Base-by-base conservation (phyloP, 2,113 vertebrate species). In the Rana temporaria region DNA sequence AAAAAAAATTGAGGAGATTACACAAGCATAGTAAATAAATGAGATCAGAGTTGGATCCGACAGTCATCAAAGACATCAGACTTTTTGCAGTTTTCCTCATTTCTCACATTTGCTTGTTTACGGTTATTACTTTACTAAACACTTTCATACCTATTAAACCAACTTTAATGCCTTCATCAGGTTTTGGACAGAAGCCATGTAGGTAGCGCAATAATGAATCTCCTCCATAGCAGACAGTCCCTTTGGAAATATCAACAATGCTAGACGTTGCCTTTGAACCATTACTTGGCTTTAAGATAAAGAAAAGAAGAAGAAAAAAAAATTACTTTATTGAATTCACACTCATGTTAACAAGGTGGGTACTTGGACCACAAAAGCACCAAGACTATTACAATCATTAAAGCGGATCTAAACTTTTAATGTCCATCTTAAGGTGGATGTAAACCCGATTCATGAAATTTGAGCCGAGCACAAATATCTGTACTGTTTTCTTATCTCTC, bases 61-160 rank as follows among this genome's bases (percentile, higher is more conserved):
- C 67, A 88, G 87, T 92, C 92, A 85, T 88, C 92, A 94, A 15
- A 74, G 64, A 87, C 48, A 38, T 93, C 90, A 88, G 91, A 90
- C 76, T 78, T 20, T 89, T 81, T 86, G 80, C 80, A 78, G 8
- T 88, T 85, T 60, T 92, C 92, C 86, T 93, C 92, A 92, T 77
- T 81, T 90, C 92, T 93, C 26, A 90, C 85, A n/a, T 20, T 16
- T 42, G 48, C 15, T 55, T 14, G 55, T 19, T 4, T 22, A 20
- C 6, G 7, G 17, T 20, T 20, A 66, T 34, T 7, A 30, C 3
- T 3, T 11, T 32, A 15, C 6, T n/a, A n/a, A 22, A 19, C 9
- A 18, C 4, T 22, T 2, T 87, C 92, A 92, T 88, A 98, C 98
- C 97, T 64, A 98, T 92, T 6, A 99, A 71, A 0, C 96, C 97